Base-by-base conservation (phyloP, 2,888 invertebrate species). In the Apamea epomidion region DNA sequence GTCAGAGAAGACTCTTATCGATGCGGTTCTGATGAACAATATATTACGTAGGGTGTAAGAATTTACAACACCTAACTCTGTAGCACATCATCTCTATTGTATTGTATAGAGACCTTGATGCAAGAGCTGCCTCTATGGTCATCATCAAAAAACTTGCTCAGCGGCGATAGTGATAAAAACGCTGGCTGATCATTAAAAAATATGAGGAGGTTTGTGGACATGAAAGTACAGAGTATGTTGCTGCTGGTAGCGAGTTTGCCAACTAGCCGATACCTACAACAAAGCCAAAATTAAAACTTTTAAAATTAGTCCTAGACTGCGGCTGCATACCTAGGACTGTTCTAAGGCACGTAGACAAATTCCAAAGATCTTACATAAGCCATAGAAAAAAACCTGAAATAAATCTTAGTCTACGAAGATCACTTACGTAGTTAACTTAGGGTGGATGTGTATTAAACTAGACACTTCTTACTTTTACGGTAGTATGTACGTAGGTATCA, bases 261-360 rank as follows among this genome's bases (percentile, higher is more conserved):
- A 82, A 64, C 37, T 48, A 82, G 45, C 18, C 37, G 45, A 37
- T 37, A 37, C 37, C 21, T 81, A 29, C 62, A 69, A 21, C 25
- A 42, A 64, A 29, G 8, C 45, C 6, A 58, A 69, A 69, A 69
- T 32, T 45, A 45, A 37, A 21, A 16, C 76, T 77, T 37, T n/a
- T 48, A 71, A 25, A 82, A 69, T 81, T 75, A 76, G 45, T 76
- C 62, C 16, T 37, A 81, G 62, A 76, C 62, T 10, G 18, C 42
- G 54, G 8, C 37, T 48, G 45, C 82, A 69, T 81, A 69, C 82
- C 69, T 81, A 62, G 54, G 29, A 54, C 29, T 68, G 62, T 45
- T 81, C 32, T 68, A 80, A 80, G 42, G 42, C 32, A 80, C 54
- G 54, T 62, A 48, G 45, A 73, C 64, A 58, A 37, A 81, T 80